These are phyloP conservation scores for Eptatretus burgeri DNA, from an alignment of 2,113 vertebrate species.

Conservation along the genomic window DNA sequence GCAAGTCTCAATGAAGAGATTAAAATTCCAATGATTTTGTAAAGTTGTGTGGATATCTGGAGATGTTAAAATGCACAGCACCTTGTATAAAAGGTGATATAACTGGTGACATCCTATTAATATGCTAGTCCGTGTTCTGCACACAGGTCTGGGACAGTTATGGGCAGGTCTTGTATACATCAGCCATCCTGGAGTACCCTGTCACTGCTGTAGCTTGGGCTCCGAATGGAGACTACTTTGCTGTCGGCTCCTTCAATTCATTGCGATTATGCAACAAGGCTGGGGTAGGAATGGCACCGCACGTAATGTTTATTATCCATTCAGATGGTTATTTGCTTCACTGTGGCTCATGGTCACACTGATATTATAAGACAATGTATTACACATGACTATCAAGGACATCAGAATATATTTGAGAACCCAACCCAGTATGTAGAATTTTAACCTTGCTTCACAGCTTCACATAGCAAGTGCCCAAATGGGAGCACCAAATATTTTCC, in stretches of 20 bases:
- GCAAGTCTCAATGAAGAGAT: no score
- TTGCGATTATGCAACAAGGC: constrained; percentile 74
- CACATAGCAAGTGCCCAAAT: no score
- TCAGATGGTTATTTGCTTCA: no score
- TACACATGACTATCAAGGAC: no score
- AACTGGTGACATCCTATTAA: neutral
- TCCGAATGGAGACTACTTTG: constrained; percentile 60
- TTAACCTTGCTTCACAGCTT: no score
- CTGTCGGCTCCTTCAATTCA: constrained; percentile 75
- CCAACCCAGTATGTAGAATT: no score
- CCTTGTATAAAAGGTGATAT: neutral
- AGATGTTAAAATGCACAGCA: neutral
- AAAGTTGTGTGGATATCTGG: neutral
- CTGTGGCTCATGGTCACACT: no score
- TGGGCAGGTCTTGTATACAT: constrained; percentile 35
- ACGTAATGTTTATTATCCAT: no score
- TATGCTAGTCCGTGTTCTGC: constrained; percentile 8
- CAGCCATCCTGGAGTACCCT: constrained; percentile 44
- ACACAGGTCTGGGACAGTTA: constrained; percentile 79
- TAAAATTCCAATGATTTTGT: neutral
- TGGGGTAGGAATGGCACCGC: constrained; percentile 32
- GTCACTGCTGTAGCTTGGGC: constrained; percentile 67
- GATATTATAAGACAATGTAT: no score
- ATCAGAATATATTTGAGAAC: no score
- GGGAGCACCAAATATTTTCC: no score